These are phyloP conservation scores for Caenorhabditis afra DNA, from an alignment of 2,888 invertebrate species.

Conservation along the genomic window DNA sequence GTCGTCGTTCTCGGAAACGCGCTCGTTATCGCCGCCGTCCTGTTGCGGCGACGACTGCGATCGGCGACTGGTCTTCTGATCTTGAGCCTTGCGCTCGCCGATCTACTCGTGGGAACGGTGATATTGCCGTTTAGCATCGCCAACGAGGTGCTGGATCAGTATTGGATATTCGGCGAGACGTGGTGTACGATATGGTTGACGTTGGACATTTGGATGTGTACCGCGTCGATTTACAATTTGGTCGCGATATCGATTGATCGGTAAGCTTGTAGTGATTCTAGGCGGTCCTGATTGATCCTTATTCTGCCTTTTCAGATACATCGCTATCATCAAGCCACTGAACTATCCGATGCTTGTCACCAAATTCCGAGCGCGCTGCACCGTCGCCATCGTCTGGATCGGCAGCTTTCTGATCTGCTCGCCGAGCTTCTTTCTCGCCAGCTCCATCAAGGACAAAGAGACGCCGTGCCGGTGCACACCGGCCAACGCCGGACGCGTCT, in stretches of 20 bases:
- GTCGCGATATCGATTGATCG: slow-evolving; percentile 92
- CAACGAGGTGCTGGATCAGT: slow-evolving; percentile 88
- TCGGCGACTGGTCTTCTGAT: slow-evolving; percentile 97
- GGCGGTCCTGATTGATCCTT: too few relatives aligned
- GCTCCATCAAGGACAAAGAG: slow-evolving; percentile 71
- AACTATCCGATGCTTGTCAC: slow-evolving; percentile 93
- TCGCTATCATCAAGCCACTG: slow-evolving; percentile 96
- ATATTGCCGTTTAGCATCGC: slow-evolving; percentile 96
- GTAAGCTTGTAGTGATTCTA: slow-evolving; percentile 7
- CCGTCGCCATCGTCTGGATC: slow-evolving; percentile 89
- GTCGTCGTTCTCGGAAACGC: slow-evolving; percentile 80
- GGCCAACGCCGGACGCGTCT: slow-evolving; percentile 91
- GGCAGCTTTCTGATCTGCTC: slow-evolving; percentile 96
- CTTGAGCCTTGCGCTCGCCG: slow-evolving; percentile 95
- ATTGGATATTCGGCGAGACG: slow-evolving; percentile 96
- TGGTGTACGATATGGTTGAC: slow-evolving; percentile 94
- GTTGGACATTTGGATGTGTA: slow-evolving; percentile 98
- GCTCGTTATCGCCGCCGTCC: slow-evolving; percentile 80
- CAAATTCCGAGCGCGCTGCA: slow-evolving; percentile 79
- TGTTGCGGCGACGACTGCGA: slow-evolving; percentile 84
- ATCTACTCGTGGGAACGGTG: slow-evolving; percentile 91
- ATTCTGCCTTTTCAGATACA: slow-evolving; percentile 84
- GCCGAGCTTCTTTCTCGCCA: slow-evolving; percentile 87
- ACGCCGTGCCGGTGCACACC: slow-evolving; percentile 87
- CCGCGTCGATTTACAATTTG: slow-evolving; percentile 95